Percentiles rank a stretch among this genome's conserved stretches.
Conservation (phyloP, 2,113 vertebrate genomes). For the Indicator maculatus region DNA sequence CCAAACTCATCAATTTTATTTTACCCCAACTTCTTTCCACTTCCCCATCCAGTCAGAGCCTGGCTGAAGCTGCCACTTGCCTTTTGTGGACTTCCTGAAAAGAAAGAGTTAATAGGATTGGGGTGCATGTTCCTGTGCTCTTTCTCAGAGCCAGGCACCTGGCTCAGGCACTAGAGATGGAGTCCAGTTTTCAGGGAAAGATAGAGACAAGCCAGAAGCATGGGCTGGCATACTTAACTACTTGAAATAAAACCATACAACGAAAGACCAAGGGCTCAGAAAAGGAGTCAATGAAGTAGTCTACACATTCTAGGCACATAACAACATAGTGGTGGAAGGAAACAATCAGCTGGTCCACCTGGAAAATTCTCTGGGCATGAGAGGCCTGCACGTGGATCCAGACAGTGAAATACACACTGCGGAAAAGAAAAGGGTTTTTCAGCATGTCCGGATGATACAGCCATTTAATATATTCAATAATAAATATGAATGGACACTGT, state of each 20-base stretch:
- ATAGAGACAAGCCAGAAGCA: slow-evolving; percentile 55
- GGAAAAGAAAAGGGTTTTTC: not conserved
- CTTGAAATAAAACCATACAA: not conserved
- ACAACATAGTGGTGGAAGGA: not conserved
- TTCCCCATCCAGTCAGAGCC: not conserved
- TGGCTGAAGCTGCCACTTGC: not conserved
- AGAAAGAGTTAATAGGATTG: slow-evolving; percentile 15
- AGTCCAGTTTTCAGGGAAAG: slow-evolving; percentile 42
- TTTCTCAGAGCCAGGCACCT: slow-evolving; percentile 18
- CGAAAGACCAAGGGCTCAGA: not conserved
- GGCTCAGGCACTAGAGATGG: not conserved
- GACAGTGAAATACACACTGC: not conserved
- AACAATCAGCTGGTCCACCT: slow-evolving; percentile 9
- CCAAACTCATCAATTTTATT: not conserved
- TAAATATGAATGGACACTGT: not conserved
- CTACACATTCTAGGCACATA: slow-evolving; percentile 50
- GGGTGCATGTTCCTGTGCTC: not conserved
- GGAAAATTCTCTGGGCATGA: slow-evolving; percentile 2
- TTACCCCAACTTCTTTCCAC: not conserved
- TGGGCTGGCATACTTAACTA: slow-evolving; percentile 39
- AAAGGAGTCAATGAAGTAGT: slow-evolving; percentile 21
- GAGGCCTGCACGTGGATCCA: not conserved
- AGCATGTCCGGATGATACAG: not conserved
- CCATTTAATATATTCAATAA: not conserved
- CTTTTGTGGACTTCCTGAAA: not conserved